phyloP scores from a whole-genome alignment of 2,113 vertebrate species.

The Tursiops truncatus region DNA sequence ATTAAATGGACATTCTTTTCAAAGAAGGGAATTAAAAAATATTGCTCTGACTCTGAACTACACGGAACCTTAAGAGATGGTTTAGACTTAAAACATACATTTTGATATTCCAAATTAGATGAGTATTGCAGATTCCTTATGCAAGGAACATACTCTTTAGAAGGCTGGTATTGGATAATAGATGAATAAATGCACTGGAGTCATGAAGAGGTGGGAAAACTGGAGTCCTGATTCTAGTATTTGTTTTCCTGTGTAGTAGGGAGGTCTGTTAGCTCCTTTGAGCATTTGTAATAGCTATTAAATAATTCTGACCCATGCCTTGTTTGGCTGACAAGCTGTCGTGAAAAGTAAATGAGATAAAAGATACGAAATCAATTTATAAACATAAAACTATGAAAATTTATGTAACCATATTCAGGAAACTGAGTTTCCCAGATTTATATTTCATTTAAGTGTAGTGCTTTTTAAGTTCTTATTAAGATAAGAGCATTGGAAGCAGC shows the following conservation, averaged over 20 bases:
- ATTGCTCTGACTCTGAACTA: not conserved
- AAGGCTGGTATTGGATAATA: not conserved
- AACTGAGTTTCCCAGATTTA: not conserved
- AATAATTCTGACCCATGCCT: not conserved
- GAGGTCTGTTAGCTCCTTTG: not conserved
- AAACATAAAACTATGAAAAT: conserved; percentile 8
- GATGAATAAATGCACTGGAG: not conserved
- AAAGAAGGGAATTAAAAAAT: not conserved
- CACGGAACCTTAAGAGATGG: not conserved
- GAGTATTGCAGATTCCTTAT: not conserved
- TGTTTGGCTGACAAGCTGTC: not conserved
- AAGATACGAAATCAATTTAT: not conserved
- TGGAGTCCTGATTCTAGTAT: not conserved
- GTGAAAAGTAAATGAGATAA: not conserved
- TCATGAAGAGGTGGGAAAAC: not conserved
- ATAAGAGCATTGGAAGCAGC: not conserved
- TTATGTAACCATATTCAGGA: not conserved
- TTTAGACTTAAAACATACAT: not conserved
- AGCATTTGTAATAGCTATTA: not conserved
- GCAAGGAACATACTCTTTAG: not conserved
- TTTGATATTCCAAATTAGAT: not conserved
- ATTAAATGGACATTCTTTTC: not conserved
- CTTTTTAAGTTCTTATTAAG: not conserved
- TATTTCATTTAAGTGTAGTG: not conserved
- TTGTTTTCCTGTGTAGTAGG: not conserved